phyloP scores from a whole-genome alignment of 1,140 invertebrate species.

The Drosophila dunni region DNA sequence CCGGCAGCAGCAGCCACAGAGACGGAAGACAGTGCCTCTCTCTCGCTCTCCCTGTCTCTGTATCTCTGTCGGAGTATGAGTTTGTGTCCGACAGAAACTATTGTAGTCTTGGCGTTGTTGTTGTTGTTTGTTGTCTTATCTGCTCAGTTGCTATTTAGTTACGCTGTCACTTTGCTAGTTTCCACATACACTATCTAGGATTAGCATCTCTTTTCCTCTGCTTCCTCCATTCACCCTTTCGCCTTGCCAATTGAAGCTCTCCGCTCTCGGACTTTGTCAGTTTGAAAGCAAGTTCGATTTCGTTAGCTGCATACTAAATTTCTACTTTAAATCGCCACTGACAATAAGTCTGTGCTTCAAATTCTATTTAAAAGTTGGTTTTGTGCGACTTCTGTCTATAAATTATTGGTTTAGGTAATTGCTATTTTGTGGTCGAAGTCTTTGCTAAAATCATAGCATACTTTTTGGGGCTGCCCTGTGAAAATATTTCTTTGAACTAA shows the following conservation, averaged over 20 bases:
- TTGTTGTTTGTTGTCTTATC: slow-evolving; percentile 47
- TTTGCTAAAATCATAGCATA: neutral
- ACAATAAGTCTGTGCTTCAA: neutral
- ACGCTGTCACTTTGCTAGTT: slow-evolving; percentile 61
- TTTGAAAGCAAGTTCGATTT: slow-evolving; percentile 10
- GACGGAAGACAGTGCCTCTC: neutral
- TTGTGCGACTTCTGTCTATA: no score
- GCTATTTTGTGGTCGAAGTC: no score
- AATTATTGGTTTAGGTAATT: no score
- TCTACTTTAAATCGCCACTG: neutral
- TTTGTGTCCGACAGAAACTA: slow-evolving; percentile 51
- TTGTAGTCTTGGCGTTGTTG: slow-evolving; percentile 44
- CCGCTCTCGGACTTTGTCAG: neutral
- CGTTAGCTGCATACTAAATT: slow-evolving; percentile 14
- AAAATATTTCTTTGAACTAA: no score
- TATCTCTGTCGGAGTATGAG: slow-evolving; percentile 7
- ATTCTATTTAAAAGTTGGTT: no score
- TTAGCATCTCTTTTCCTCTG: slow-evolving; percentile 8
- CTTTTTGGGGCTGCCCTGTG: neutral
- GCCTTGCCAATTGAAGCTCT: neutral
- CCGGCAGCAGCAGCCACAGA: neutral
- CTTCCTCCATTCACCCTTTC: neutral
- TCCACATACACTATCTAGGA: slow-evolving; percentile 21
- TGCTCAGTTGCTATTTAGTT: slow-evolving; percentile 41
- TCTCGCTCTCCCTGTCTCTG: neutral